Conservation (phyloP, 2,888 invertebrate genomes). For the Chorisops tibialis region DNA sequence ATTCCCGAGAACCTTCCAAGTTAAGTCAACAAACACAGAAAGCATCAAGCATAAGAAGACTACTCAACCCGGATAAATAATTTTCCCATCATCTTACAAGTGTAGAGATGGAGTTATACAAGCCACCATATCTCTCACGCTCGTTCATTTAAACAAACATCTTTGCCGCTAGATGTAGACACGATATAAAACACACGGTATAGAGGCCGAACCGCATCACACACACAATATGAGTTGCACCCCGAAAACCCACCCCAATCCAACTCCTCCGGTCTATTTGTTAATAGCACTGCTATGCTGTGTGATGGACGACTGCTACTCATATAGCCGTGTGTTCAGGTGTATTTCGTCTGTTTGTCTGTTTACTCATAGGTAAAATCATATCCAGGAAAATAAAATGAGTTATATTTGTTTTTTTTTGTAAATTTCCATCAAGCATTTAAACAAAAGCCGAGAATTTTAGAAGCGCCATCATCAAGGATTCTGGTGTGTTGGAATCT, state of each 20-base stretch:
- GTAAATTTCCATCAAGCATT: background rate
- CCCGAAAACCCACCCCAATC: background rate
- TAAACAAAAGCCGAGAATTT: too few relatives aligned
- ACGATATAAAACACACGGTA: slow-evolving; percentile 20
- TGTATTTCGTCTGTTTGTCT: slow-evolving; percentile 13
- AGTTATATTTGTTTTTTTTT: background rate
- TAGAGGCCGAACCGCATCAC: too few relatives aligned
- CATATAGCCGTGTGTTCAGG: slow-evolving; percentile 1
- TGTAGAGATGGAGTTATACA: too few relatives aligned
- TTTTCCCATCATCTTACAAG: slow-evolving; percentile 11
- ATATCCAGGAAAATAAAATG: background rate
- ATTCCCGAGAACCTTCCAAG: too few relatives aligned
- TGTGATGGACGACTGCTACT: too few relatives aligned
- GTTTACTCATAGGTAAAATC: background rate
- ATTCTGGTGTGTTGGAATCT: background rate
- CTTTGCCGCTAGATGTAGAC: slow-evolving; percentile 15
- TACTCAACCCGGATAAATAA: slow-evolving; percentile 1
- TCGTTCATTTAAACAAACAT: slow-evolving; percentile 5
- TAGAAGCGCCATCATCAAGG: background rate
- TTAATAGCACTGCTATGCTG: too few relatives aligned
- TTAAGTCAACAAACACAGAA: background rate
- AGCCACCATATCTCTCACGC: too few relatives aligned
- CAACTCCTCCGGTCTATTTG: slow-evolving; percentile 7
- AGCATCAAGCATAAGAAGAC: background rate
- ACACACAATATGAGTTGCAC: background rate